Evolutionary conservation across 2,113 vertebrate species (phyloP), one percentile per base, ranked within the genome.

Genomic region (Crotalus helleri): DNA sequence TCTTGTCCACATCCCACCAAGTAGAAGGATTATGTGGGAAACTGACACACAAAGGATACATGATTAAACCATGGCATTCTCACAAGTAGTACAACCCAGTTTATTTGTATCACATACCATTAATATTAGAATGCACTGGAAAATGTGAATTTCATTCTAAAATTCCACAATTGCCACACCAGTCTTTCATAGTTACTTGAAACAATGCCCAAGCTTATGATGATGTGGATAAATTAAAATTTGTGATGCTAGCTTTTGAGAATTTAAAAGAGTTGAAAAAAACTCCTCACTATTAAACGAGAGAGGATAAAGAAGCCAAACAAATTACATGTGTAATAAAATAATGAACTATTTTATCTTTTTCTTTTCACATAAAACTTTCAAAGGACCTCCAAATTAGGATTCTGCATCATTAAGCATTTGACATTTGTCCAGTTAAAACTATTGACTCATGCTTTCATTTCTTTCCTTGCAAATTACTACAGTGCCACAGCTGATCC

Each of bases 401-500:
- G 96, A 96, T 29, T 4, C 93, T 90, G 96, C 96, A 96, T 98
- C 98, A 98, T 98, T 98, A 98, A 97, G 93, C 96, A 96, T 96
- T 97, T 98, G 98, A 98, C 97, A 98, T 97, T 97, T 97, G 98
- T 98, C 98, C 98, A 98, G 97, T 98, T 98, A 97, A 98, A 98
- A 98, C 98, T 98, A 98, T 98, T 98, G 98, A 98, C 97, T 98
- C 97, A 97, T 94, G 96, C 97, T 98, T 98, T 97, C 96, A 96
- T 97, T 98, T 97, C 98, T 97, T 97, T 97, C 97, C 97, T 97
- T 97, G 98, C 97, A 98, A 98, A 98, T 98, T 97, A 98, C 98
- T 97, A 95, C 97, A 96, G 98, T 98, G 98, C 98, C 98, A 98
- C 98, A 98, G 98, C 98, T 98, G 98, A 98, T 98, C 98, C 96